These are phyloP conservation scores for Leptoteleia sp. DNA, from an alignment of 1,140 invertebrate genomes.

Conservation along the genomic window DNA sequence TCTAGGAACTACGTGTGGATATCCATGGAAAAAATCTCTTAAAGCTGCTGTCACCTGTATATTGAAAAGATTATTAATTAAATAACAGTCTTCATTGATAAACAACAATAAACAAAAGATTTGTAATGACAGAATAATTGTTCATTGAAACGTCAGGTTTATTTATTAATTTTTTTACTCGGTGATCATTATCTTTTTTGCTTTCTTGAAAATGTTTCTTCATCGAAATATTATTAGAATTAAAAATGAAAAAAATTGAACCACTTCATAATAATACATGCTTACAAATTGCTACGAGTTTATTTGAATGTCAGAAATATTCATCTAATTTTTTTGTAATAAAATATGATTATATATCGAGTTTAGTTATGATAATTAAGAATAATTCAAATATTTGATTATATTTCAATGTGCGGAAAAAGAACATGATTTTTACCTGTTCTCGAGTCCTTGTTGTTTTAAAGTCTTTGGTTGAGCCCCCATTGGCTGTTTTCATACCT, in stretches of 20 bases:
- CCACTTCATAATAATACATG: too few relatives aligned
- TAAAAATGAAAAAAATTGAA: neutral
- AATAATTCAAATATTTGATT: too few relatives aligned
- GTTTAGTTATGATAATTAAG: too few relatives aligned
- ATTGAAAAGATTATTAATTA: neutral
- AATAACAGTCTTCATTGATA: neutral
- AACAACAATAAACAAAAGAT: neutral
- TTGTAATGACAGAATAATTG: neutral
- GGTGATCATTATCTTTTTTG: neutral
- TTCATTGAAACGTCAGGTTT: constrained; percentile 2
- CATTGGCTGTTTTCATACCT: constrained; percentile 94
- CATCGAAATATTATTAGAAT: neutral
- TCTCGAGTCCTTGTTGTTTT: constrained; percentile 95
- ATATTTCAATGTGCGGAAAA: too few relatives aligned
- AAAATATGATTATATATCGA: too few relatives aligned
- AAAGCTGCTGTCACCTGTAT: constrained; percentile 89
- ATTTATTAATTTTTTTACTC: neutral
- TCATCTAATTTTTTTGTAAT: too few relatives aligned
- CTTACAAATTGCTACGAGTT: too few relatives aligned
- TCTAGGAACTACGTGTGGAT: constrained; percentile 87
- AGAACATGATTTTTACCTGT: too few relatives aligned
- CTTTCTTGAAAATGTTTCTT: neutral
- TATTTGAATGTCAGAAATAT: too few relatives aligned
- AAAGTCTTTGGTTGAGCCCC: constrained; percentile 95
- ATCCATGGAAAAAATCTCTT: constrained; percentile 90